Percentiles rank a stretch among this genome's conserved stretches.
These are phyloP conservation scores for Xerus inauris DNA, from an alignment of 2,113 vertebrate species.

Conservation along the genomic window DNA sequence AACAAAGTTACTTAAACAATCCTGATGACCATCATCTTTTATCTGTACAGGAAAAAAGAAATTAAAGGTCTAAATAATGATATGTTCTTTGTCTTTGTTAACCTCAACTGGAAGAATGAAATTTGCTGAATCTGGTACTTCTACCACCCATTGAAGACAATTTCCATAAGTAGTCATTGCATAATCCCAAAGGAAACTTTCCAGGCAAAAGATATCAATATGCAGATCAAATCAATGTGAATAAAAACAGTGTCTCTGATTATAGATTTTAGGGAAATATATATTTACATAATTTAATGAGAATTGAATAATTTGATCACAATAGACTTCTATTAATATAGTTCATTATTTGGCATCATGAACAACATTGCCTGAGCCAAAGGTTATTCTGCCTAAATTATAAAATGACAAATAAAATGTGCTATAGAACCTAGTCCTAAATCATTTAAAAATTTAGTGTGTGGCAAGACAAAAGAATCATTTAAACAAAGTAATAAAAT, in stretches of 20 bases:
- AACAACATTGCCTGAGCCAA: slow-evolving; percentile 39
- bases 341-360: slow-evolving; percentile 22
- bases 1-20: slow-evolving; percentile 50
- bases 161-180: slow-evolving; percentile 55
- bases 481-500: neutral
- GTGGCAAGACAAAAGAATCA: neutral
- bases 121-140: slow-evolving; percentile 57
- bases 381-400: slow-evolving; percentile 6
- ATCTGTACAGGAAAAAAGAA: neutral
- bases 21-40: neutral
- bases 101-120: neutral
- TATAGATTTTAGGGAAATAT: slow-evolving; percentile 44
- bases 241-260: slow-evolving; percentile 17
- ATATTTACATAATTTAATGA: slow-evolving; percentile 51
- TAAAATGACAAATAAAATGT: neutral
- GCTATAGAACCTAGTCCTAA: neutral
- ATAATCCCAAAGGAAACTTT: slow-evolving; percentile 56
- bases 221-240: slow-evolving; percentile 69
- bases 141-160: neutral
- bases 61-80: neutral
- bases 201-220: slow-evolving; percentile 61
- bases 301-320: slow-evolving; percentile 11
- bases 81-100: slow-evolving; percentile 49
- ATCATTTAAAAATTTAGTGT: neutral
- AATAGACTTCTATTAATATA: neutral